These are phyloP conservation scores for Pseudomyrmex gracilis DNA, from an alignment of 1,140 invertebrate species.

Conservation along the genomic window DNA sequence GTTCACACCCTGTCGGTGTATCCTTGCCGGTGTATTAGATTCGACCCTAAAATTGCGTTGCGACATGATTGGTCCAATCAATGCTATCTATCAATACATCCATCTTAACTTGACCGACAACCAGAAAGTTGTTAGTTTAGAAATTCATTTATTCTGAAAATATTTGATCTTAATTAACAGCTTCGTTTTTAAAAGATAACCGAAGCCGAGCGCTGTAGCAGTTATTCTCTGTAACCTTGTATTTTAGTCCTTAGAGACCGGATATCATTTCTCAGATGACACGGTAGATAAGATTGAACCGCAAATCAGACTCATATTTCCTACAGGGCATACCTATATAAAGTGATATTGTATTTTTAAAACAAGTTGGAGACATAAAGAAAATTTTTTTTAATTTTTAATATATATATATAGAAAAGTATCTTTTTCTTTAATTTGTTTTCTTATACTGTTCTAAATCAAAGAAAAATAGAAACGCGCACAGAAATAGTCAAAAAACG, in stretches of 20 bases:
- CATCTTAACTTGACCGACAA: slow-evolving; percentile 7
- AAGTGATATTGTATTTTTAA: background rate
- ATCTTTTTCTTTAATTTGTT: background rate
- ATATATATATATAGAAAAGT: background rate
- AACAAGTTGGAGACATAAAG: slow-evolving; percentile 6
- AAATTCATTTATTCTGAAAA: background rate
- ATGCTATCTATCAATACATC: slow-evolving; percentile 16
- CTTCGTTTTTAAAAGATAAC: slow-evolving; percentile 7
- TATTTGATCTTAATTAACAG: slow-evolving; percentile 17
- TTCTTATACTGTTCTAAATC: background rate
- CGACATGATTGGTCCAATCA: slow-evolving; percentile 24
- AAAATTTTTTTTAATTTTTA: background rate
- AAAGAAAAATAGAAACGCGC: background rate
- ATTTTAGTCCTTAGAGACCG: slow-evolving; percentile 8
- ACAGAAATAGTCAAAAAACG: background rate
- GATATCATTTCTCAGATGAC: slow-evolving; percentile 26
- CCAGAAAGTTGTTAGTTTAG: background rate
- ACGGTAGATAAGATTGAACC: slow-evolving; percentile 13
- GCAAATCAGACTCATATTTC: slow-evolving; percentile 38
- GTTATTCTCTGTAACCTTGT: slow-evolving; percentile 1
- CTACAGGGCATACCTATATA: background rate
- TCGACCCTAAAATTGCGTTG: slow-evolving; percentile 18
- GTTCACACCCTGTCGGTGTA: background rate
- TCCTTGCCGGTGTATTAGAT: background rate
- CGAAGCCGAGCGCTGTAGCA: background rate